Evolutionary conservation across 1,140 invertebrate genomes (phyloP), one percentile per base, ranked within the genome.

Genomic region (Orchesella cincta): DNA sequence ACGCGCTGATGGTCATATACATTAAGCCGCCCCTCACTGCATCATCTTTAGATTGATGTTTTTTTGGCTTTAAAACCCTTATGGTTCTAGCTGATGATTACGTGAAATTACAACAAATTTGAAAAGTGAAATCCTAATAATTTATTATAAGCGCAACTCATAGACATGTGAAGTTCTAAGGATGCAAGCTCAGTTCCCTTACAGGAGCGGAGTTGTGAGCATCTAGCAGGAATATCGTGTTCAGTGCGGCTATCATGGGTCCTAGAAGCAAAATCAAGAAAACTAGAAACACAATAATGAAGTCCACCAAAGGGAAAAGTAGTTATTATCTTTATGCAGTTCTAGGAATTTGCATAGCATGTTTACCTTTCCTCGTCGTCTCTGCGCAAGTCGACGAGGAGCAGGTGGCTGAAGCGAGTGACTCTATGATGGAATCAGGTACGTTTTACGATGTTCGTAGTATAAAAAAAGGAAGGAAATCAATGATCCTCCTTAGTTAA

Each of bases 101-200:
- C 62, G 62, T 31, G 62, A 67, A 67, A 67, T 67, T 67, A 33
- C 62, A 67, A 67, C 62, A 67, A 67, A 67, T 67, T 67, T 67
- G 62, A 67, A 67, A 67, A 67, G 62, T 67, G 62, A 67, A 67
- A 67, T 67, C 31, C 62, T 67, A 67, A 67, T 67, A 67, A 67
- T 67, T 67, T 67, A 67, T 67, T 31, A 67, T 67, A 67, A 67
- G 29, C 28, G 62, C 33, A 67, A 8, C 62, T 33, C 62, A 31
- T 67, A 67, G 28, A 31, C 62, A 67, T 33, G 31, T 67, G 62
- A 29, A 67, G 26, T 67, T 67, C 62, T 31, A 29, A 33, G 62
- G 31, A 3, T 31, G n/a, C 62, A 67, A 29, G 62, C 62, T 67
- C 62, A 67, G 62, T 67, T 67, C 62, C 62, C 62, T 67, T 8